phyloP scores from a whole-genome alignment of 2,113 vertebrate species.

The Spea multiplicata region DNA sequence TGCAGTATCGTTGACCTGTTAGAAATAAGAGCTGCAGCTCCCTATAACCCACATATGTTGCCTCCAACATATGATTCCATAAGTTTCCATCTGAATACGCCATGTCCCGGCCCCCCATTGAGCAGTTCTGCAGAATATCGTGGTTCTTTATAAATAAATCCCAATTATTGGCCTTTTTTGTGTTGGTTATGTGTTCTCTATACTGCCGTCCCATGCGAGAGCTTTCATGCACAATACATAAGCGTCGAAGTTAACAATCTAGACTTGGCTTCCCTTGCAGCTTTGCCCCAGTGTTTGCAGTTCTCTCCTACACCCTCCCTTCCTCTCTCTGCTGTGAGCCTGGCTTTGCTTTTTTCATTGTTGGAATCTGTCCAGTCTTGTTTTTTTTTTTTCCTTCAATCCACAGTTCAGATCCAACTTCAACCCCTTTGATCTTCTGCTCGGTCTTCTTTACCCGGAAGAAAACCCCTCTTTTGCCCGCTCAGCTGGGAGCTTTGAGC shows the following conservation, averaged over 20 bases:
- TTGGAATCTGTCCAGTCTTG: slow-evolving; percentile 81
- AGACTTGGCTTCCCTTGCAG: slow-evolving; percentile 43
- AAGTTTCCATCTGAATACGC: too few species aligned
- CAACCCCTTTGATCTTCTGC: slow-evolving; percentile 92
- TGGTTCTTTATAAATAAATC: too few species aligned
- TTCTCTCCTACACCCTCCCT: slow-evolving; percentile 20
- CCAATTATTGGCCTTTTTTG: too few species aligned
- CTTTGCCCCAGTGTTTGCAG: slow-evolving; percentile 42
- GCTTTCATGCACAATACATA: too few species aligned
- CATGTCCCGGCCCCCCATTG: too few species aligned
- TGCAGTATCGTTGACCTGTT: too few species aligned
- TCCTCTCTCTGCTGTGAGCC: slow-evolving; percentile 32
- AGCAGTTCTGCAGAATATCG: too few species aligned
- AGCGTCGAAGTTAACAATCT: slow-evolving; percentile 17
- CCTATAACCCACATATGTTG: too few species aligned
- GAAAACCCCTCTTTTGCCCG: slow-evolving; percentile 81
- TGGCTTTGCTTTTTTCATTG: slow-evolving; percentile 73
- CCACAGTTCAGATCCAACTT: slow-evolving; percentile 85
- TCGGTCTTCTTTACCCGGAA: slow-evolving; percentile 93
- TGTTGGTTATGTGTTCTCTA: too few species aligned
- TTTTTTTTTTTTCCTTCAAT: slow-evolving; percentile 64
- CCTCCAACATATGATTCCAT: too few species aligned
- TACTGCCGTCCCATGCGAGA: too few species aligned
- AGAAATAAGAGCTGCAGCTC: too few species aligned
- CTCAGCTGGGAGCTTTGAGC: slow-evolving; percentile 93